A percentile compares a stretch with the other conserved stretches of the same genome.
Conservation (phyloP, 2,888 invertebrate genomes). For the Cerastis leucographa region DNA sequence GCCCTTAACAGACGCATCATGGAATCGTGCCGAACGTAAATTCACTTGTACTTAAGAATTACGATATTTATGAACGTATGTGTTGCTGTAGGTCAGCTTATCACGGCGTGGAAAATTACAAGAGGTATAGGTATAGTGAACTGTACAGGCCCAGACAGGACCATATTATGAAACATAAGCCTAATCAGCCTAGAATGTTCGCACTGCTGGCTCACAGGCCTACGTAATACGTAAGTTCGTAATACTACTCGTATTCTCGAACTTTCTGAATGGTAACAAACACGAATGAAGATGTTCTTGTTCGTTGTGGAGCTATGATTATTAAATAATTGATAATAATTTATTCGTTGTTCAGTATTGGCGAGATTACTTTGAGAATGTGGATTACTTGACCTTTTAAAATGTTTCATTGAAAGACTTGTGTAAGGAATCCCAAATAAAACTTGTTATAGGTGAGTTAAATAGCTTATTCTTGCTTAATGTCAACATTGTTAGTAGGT, state of each 20-base stretch:
- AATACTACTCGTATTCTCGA: constrained; percentile 15
- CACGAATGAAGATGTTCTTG: constrained; percentile 10
- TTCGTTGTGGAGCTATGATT: constrained; percentile 1
- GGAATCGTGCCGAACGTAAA: constrained; percentile 56
- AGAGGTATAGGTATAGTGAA: not conserved
- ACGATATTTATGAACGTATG: constrained; percentile 20
- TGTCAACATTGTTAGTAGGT: constrained; percentile 32
- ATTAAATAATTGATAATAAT: not conserved
- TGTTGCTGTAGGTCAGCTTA: constrained; percentile 31
- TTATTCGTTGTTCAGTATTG: not conserved
- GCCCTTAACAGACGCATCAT: constrained; percentile 38
- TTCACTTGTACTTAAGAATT: constrained; percentile 40
- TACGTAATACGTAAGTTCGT: not conserved
- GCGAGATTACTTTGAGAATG: not conserved
- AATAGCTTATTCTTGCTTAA: constrained; percentile 14
- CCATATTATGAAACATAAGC: not conserved
- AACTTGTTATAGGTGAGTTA: not conserved
- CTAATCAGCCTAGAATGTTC: not conserved
- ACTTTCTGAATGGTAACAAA: constrained; percentile 9
- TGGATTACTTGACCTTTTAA: constrained; percentile 12
- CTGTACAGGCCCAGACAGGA: not conserved
- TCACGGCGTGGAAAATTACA: constrained; percentile 52
- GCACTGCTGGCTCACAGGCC: not conserved
- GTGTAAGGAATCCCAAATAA: not conserved
- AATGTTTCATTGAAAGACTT: not conserved